Evolutionary conservation across 1,140 invertebrate species (phyloP), one percentile per base, ranked within the genome.

Genomic region (Drosophila nigromelanica): DNA sequence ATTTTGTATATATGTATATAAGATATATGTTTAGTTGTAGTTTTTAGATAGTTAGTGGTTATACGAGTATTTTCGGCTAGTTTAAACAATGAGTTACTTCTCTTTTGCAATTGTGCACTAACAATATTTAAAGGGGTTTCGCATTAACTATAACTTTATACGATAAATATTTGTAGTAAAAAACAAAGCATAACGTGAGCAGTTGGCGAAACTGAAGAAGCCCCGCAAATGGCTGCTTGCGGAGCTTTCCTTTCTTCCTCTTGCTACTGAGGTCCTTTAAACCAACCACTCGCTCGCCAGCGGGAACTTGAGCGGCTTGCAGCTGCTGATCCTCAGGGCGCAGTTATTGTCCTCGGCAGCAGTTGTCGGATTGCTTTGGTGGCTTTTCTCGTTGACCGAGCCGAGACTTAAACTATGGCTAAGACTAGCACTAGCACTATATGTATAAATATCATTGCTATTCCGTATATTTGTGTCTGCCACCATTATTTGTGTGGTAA

Each of bases 271-370:
- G 33, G 7, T 35, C 8, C 33, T 52, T 66, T 71, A 91, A 55
- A 91, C 90, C 63, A 91, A 79, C 90, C 90, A 91, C 76, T 91
- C 90, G 70, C 90, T 91, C 62, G 90, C 86, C 73, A 91, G 69
- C 14, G 90, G 90, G 40, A 91, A 91, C 60, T 89, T 90, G 43
- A 91, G 90, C 59, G 90, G 90, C 67, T 90, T 90, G 66, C 83
- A 89, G 82, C 89, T 86, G 74, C 76, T 89, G 81, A 91, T 78
- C 70, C 72, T 80, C 55, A 86, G 70, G 60, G 82, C 68, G 73
- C 73, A 77, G 70, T 91, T 91, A 91, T 91, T 91, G 83, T 91
- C 90, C 78, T 90, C 90, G 85, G 74, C 83, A 90, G 80, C 80
- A 85, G 82, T 64, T 80, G 67, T 68, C 48, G 76, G 60, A 58